These are phyloP conservation scores for Parotocinclus haroldoi DNA, from an alignment of 2,797 vertebrate species.

Conservation along the genomic window DNA sequence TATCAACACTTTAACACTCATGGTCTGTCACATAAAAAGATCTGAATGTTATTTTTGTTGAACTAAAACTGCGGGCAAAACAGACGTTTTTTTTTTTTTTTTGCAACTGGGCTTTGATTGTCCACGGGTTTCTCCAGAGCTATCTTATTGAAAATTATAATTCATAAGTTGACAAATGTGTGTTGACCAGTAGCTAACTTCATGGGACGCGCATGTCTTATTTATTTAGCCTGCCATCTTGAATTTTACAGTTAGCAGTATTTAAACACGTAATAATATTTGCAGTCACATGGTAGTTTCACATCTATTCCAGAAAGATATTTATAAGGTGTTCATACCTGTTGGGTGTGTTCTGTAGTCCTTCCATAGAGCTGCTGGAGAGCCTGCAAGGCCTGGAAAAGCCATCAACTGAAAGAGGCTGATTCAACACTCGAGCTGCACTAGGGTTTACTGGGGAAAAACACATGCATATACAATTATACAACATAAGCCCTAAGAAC, in stretches of 20 bases:
- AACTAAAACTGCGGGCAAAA: slow-evolving; percentile 18
- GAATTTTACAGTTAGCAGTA: too few relatives aligned
- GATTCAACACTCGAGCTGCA: slow-evolving; percentile 65
- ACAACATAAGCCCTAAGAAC: too few relatives aligned
- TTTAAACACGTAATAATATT: too few relatives aligned
- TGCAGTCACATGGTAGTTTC: not conserved
- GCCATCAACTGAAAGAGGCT: slow-evolving; percentile 58
- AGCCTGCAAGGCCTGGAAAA: slow-evolving; percentile 57
- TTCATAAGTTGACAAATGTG: slow-evolving; percentile 7
- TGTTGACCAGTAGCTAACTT: not conserved
- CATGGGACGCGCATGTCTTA: too few relatives aligned
- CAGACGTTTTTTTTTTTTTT: slow-evolving; percentile 34
- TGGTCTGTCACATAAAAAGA: not conserved
- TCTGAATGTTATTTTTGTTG: slow-evolving; percentile 30
- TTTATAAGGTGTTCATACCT: slow-evolving; percentile 57
- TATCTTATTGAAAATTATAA: slow-evolving; percentile 10
- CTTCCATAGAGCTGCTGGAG: slow-evolving; percentile 60
- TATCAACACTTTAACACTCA: too few relatives aligned
- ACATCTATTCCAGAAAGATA: not conserved
- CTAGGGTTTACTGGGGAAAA: slow-evolving; percentile 64
- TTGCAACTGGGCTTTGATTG: slow-evolving; percentile 23
- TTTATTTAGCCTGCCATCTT: too few relatives aligned
- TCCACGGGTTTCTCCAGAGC: slow-evolving; percentile 21
- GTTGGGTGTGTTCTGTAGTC: slow-evolving; percentile 45
- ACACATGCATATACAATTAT: slow-evolving; percentile 6